Percentiles rank a stretch among this genome's conserved stretches.
Evolutionary conservation across 2,797 vertebrate species (phyloP).

Genomic region (Tangara arthus): DNA sequence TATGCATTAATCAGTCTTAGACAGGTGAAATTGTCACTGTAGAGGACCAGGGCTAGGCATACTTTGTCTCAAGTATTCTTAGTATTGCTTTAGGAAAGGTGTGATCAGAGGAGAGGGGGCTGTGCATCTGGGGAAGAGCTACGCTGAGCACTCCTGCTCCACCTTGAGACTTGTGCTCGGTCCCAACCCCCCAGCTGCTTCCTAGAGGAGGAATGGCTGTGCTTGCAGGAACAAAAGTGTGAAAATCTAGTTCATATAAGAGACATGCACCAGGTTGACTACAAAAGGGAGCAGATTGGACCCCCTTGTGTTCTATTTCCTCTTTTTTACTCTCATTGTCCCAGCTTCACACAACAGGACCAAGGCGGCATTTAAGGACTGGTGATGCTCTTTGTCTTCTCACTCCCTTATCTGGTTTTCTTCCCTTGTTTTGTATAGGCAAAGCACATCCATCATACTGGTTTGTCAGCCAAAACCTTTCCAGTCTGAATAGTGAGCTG

Average conservation of each 20-base stretch:
- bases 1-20: neutral
- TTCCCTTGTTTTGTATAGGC: neutral
- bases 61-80: neutral
- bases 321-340: neutral
- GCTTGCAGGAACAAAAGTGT: rapidly evolving
- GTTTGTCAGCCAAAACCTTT: neutral
- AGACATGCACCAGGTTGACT: neutral
- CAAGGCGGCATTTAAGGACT: neutral
- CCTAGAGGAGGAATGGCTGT: neutral
- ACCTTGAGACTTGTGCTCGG: too few relatives aligned
- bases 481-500: neutral
- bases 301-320: rapidly evolving
- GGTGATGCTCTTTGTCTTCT: neutral
- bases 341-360: rapidly evolving
- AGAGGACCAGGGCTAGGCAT: neutral
- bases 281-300: rapidly evolving
- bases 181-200: rapidly evolving
- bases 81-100: neutral
- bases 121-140: neutral
- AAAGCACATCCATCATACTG: neutral
- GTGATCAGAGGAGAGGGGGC: too few relatives aligned
- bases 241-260: neutral
- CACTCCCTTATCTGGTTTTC: neutral
- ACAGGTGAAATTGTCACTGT: neutral
- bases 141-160: neutral